Conservation (phyloP, 2,888 invertebrate genomes). For the Drosophila testacea region DNA sequence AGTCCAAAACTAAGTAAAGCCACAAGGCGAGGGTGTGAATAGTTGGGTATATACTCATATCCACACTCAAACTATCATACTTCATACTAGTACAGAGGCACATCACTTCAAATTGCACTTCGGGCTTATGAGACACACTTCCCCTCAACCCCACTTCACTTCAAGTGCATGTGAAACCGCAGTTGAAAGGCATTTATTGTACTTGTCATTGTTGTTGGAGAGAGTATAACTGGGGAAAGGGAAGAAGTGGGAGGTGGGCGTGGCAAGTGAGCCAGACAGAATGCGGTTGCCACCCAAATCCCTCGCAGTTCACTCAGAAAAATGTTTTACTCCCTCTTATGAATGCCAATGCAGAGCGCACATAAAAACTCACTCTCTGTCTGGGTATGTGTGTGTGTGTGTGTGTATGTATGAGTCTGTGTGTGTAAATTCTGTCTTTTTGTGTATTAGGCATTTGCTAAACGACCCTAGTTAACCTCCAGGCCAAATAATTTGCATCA, state of each 20-base stretch:
- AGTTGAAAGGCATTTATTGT: conserved; percentile 83
- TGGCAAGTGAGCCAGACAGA: conserved; percentile 24
- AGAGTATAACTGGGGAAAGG: conserved; percentile 6
- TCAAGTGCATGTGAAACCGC: conserved; percentile 82
- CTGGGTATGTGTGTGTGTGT: conserved; percentile 18
- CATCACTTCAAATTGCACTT: conserved; percentile 81
- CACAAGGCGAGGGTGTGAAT: conserved; percentile 44
- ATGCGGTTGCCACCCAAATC: conserved; percentile 35
- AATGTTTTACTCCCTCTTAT: conserved; percentile 69
- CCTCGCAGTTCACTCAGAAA: conserved; percentile 45
- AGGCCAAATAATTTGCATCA: conserved; percentile 81
- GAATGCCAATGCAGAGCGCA: conserved; percentile 71
- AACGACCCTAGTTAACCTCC: conserved; percentile 81
- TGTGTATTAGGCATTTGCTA: conserved; percentile 76
- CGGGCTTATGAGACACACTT: conserved; percentile 52
- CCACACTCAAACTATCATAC: conserved; percentile 66
- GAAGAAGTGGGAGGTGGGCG: conserved; percentile 3
- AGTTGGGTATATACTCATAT: conserved; percentile 5
- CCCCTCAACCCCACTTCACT: conserved; percentile 54
- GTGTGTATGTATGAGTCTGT: conserved; percentile 34
- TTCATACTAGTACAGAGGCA: conserved; percentile 61
- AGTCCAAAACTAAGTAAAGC: conserved; percentile 64
- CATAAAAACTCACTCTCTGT: conserved; percentile 61
- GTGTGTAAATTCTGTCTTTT: conserved; percentile 50
- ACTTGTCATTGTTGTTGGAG: conserved; percentile 77